phyloP scores from a whole-genome alignment of 2,113 vertebrate species.

The Psettodes erumei region DNA sequence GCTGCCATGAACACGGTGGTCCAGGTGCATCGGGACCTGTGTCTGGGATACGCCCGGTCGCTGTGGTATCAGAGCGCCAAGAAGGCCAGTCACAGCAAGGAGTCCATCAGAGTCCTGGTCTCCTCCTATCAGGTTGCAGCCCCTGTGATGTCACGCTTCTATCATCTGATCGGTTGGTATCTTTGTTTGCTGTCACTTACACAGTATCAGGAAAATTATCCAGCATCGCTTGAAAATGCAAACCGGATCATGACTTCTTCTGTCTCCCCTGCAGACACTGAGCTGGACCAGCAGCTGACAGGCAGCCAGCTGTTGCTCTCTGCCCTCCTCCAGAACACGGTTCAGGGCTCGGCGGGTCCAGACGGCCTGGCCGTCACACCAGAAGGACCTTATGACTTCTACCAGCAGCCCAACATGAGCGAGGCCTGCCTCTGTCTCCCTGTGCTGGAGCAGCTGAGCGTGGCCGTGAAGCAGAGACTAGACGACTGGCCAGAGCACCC shows the following conservation, averaged over 20 bases:
- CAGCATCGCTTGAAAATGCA: background rate
- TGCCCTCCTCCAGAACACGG: conserved; percentile 89
- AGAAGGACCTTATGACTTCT: conserved; percentile 93
- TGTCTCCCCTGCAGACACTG: conserved; percentile 81
- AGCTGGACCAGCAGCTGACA: conserved; percentile 87
- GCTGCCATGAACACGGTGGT: conserved; percentile 87
- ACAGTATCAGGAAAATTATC: background rate
- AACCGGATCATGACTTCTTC: background rate
- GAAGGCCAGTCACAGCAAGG: conserved; percentile 79
- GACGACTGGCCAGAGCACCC: conserved; percentile 96
- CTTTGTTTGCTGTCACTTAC: background rate
- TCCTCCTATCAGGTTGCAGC: conserved; percentile 94
- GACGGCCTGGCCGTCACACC: conserved; percentile 82
- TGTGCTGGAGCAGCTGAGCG: conserved; percentile 85
- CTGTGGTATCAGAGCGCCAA: conserved; percentile 88
- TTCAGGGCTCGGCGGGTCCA: conserved; percentile 79
- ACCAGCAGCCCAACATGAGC: conserved; percentile 91
- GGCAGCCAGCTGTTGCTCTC: conserved; percentile 90
- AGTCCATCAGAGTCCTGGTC: conserved; percentile 88
- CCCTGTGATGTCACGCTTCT: conserved; percentile 88
- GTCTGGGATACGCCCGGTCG: conserved; percentile 86
- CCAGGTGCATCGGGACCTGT: conserved; percentile 88
- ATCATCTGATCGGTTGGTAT: conserved; percentile 89
- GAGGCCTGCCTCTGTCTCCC: conserved; percentile 89
- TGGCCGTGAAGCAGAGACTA: conserved; percentile 84